A percentile compares a stretch with the other conserved stretches of the same genome.
Evolutionary conservation across 2,797 vertebrate species (phyloP).

Genomic region (Tapera naevia): DNA sequence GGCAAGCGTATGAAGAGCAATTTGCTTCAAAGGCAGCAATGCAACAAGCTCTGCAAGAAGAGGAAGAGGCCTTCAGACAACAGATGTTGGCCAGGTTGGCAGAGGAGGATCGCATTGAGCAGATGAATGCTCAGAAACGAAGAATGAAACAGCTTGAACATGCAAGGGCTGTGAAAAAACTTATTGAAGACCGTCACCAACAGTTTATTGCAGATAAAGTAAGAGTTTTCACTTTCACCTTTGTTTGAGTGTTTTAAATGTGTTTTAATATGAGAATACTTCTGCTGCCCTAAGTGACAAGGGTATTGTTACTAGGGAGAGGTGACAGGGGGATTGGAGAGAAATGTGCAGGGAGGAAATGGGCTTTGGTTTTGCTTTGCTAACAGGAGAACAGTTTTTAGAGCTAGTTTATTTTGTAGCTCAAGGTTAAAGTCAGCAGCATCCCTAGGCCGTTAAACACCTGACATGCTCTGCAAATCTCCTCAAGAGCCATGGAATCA

Average conservation of each 20-base stretch:
- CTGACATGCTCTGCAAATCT: not conserved
- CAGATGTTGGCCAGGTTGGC: constrained; percentile 87
- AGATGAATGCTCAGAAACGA: constrained; percentile 88
- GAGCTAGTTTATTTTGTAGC: not conserved
- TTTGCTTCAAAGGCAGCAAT: constrained; percentile 83
- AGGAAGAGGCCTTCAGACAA: constrained; percentile 85
- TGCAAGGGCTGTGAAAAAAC: constrained; percentile 83
- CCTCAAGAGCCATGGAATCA: not conserved
- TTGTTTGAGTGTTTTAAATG: not conserved
- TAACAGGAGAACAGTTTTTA: not conserved
- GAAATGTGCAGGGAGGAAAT: rapidly evolving
- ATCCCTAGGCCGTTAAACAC: not conserved
- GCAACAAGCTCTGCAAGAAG: constrained; percentile 79
- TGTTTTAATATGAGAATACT: not conserved
- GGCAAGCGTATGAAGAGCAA: constrained; percentile 83
- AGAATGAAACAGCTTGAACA: constrained; percentile 93
- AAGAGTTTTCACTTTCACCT: not conserved
- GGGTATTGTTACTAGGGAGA: not conserved
- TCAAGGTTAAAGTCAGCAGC: not conserved
- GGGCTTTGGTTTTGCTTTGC: not conserved
- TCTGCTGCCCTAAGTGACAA: not conserved
- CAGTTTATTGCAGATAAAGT: constrained; percentile 86
- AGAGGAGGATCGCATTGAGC: constrained; percentile 89
- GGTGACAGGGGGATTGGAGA: not conserved
- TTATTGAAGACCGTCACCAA: constrained; percentile 82